Conservation (phyloP, 1,140 invertebrate species). For the Lysiphlebus fabarum region DNA sequence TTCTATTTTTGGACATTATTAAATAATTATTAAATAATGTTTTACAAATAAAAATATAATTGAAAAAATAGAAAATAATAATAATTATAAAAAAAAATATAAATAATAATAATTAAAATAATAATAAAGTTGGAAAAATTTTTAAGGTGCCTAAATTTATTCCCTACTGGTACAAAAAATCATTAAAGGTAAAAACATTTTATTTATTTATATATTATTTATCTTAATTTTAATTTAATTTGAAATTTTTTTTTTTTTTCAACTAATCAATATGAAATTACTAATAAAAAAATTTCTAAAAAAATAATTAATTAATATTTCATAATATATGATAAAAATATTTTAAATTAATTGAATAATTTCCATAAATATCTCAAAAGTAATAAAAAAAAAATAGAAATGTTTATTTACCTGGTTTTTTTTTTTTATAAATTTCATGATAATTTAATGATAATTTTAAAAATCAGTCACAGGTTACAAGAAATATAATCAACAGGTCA, state of each 20-base stretch:
- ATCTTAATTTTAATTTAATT: neutral
- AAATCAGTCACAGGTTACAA: neutral
- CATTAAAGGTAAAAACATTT: conserved; percentile 9
- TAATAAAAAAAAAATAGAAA: no score
- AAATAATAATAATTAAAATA: neutral
- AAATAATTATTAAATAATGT: no score
- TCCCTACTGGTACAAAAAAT: conserved; percentile 8
- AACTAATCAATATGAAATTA: neutral
- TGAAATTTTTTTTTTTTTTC: neutral
- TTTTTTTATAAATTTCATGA: no score
- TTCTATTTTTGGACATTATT: neutral
- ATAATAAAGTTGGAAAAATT: neutral
- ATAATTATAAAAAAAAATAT: neutral
- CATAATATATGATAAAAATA: neutral
- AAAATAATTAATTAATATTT: neutral
- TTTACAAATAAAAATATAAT: no score
- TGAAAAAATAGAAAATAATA: neutral
- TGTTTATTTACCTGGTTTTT: no score
- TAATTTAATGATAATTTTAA: no score
- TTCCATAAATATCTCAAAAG: no score
- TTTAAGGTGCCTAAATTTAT: conserved; percentile 1
- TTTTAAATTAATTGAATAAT: no score
- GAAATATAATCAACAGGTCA: neutral
- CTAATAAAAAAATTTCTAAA: neutral
- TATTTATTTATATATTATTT: neutral